Percentiles rank a stretch among this genome's conserved stretches.
Evolutionary conservation across 2,797 vertebrate genomes (phyloP).

Genomic region (Phoebastria nigripes): DNA sequence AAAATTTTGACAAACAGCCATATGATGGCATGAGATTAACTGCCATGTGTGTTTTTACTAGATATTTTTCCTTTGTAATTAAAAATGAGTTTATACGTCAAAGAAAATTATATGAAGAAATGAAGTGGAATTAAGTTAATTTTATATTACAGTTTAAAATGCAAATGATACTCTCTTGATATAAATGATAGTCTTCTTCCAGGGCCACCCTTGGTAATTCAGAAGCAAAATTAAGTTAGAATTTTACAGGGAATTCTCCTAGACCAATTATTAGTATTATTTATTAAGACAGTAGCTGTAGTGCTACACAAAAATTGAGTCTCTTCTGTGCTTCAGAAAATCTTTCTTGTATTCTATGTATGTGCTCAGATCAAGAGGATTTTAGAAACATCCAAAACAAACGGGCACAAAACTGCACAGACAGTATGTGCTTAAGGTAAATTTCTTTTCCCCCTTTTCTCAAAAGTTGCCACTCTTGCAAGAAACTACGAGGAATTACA

Average conservation of each 20-base stretch:
- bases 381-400: neutral
- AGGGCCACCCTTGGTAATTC: neutral
- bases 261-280: neutral
- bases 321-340: neutral
- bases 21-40: constrained; percentile 10
- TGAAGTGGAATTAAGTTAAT: constrained; percentile 10
- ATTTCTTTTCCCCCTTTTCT: neutral
- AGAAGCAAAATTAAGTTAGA: constrained; percentile 8
- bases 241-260: neutral
- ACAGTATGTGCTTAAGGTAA: neutral
- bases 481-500: neutral
- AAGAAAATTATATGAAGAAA: constrained; percentile 16
- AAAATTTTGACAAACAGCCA: constrained; percentile 23
- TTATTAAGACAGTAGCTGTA: neutral
- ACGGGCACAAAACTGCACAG: neutral
- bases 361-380: neutral
- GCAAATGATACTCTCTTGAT: neutral
- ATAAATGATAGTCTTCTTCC: neutral
- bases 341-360: neutral
- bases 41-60: neutral
- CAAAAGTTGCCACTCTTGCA: neutral
- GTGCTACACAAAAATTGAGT: neutral
- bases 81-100: neutral
- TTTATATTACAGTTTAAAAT: neutral
- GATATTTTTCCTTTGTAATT: constrained; percentile 29